Base-by-base conservation (phyloP, 2,113 vertebrate genomes). In the Dryoscopus gambensis region DNA sequence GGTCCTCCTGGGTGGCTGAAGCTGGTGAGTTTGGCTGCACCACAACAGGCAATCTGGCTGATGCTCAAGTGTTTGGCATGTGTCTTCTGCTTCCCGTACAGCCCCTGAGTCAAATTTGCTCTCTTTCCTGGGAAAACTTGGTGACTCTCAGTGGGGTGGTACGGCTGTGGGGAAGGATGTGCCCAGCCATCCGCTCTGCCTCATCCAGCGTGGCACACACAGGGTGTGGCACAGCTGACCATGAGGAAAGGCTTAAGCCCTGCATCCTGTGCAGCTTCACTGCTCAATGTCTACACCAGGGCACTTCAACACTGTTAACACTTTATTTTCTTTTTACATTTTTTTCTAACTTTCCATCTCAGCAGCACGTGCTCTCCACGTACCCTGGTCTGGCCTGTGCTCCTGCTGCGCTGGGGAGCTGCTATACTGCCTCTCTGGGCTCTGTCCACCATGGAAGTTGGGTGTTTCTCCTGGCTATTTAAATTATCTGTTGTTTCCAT, bases 201-300 rank as follows among this genome's bases (percentile, higher is more conserved):
- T 59, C 24, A 30, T 30, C 23, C 5, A 30, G 13, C 2, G 0
- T 0, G 2, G 50, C 62, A 9, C 1, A 0, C 5, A 1, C 5
- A 2, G 19, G n/a, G 13, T 4, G 17, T 49, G 52, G 37, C 63
- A 24, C 24, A 42, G 85, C 18, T 0, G 1, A 4, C 31, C 1
- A 1, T 7, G 74, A 69, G 30, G 55, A 76, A 50, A n/a, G 9
- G 6, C 40, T 71, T 70, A 68, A 68, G 16, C n/a, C 37, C 47
- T 35, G 17, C 0, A 0, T 91, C 37, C 28, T 69, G 46, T 86
- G 75, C 28, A 44, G 46, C 60, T 82, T 68, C 15, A 11, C 49
- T 73, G 37, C 49, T 85, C 6, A 1, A 3, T 69, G 23, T 62
- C 49, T 57, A 25, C 82, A 86, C 30, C 42, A 86, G 68, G 35